Evolutionary conservation across 2,888 invertebrate genomes (phyloP), one percentile per base, ranked within the genome.

Genomic region (Lydus trimaculatus): DNA sequence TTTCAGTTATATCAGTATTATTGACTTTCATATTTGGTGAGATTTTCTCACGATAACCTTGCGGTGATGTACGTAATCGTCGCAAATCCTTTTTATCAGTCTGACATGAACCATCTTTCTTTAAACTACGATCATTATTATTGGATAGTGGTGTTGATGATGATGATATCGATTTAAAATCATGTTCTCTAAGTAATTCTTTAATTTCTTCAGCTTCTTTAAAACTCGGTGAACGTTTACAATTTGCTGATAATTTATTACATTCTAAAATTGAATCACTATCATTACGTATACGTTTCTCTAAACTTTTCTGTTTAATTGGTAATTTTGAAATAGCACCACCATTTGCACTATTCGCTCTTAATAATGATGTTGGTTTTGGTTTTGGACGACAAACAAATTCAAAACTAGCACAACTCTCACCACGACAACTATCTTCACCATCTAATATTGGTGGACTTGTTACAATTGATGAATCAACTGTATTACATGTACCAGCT

Each of bases 341-440:
- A 20, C 83, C 82, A 63, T 83, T 84, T 13, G 80, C 79, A 70
- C 84, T 84, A 56, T 78, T 79, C 13, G 82, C 79, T 66, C 84
- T 72, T 25, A 84, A 73, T 28, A 85, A 75, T 1, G 81, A 80
- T 17, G 75, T 63, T 31, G 80, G 79, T 74, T 82, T 83, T 13
- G 74, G 79, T 66, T 79, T 80, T 4, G 82, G 82, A 66, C 89
- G 86, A 31, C 89, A 87, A 72, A 83, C 86, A 78, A 89, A 90
- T 77, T 90, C 90, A 74, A 90, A 90, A 80, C 90, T 90, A 25
- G 89, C 90, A 79, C 90, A 90, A 67, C 89, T 89, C 76, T 90
- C 90, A 8, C 89, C 90, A 71, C 87, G 86, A 74, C 88, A 89
- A 71, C 89, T 89, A n/a, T 91, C 89, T 0, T 90, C 89, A 1